Evolutionary conservation across 23 tunicate genomes (phyloP).

Genomic region (Phallusia fumigata): DNA sequence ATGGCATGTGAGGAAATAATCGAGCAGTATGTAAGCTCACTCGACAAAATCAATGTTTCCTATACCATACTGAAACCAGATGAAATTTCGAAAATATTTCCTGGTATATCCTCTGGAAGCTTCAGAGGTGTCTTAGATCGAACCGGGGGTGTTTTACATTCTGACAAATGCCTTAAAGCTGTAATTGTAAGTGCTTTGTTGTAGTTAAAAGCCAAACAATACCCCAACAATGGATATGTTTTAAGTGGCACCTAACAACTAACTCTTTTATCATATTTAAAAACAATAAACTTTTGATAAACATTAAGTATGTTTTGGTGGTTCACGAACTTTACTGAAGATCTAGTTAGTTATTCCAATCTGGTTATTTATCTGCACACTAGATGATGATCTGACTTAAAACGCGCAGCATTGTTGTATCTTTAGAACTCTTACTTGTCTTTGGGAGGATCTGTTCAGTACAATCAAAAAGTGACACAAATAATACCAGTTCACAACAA

Average conservation of each 20-base stretch:
- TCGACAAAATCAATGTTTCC: background rate
- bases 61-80: constrained; percentile 19
- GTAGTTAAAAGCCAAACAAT: no score
- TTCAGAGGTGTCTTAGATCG: constrained; percentile 34
- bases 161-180: constrained; percentile 45
- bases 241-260: no score
- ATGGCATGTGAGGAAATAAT: background rate
- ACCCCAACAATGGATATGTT: no score
- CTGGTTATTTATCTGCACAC: no score
- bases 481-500: constrained; percentile 18
- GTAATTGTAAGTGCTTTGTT: constrained; percentile 32
- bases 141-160: constrained; percentile 51
- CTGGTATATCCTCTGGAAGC: constrained; percentile 30
- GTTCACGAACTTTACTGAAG: no score
- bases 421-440: constrained; percentile 20
- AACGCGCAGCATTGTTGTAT: background rate
- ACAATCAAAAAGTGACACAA: constrained; percentile 5
- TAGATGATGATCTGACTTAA: no score
- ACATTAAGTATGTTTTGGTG: no score
- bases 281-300: no score
- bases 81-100: constrained; percentile 28
- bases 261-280: no score
- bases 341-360: no score
- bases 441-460: constrained; percentile 50
- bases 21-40: background rate